Percentiles rank a stretch among this genome's conserved stretches.
Conservation (phyloP, 1,140 invertebrate genomes). For the Helicoverpa armigera region DNA sequence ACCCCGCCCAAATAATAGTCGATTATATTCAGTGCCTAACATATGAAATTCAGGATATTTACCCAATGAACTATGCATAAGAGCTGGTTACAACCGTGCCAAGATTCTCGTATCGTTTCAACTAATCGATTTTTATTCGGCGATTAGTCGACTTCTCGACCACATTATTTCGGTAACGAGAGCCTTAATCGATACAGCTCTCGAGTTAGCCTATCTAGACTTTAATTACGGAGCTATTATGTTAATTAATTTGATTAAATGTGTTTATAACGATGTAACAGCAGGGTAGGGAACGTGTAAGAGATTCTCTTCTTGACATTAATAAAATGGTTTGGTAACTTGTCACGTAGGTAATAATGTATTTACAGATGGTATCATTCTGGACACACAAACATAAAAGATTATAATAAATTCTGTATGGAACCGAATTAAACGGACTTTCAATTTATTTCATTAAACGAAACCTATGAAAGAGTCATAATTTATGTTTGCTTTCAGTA, state of each 20-base stretch:
- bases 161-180: conserved; percentile 35
- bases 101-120: background rate
- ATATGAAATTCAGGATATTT: conserved; percentile 13
- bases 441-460: no score
- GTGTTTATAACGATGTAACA: background rate
- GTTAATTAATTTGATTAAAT: background rate
- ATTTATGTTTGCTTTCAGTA: no score
- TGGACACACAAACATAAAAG: no score
- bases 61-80: background rate
- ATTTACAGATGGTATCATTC: no score
- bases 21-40: background rate
- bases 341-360: no score
- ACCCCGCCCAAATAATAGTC: background rate
- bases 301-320: background rate
- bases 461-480: no score
- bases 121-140: conserved; percentile 37
- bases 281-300: background rate
- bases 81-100: background rate
- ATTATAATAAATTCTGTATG: no score
- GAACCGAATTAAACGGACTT: no score
- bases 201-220: conserved; percentile 1
- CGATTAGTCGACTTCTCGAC: conserved; percentile 27
- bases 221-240: background rate
- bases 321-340: background rate
- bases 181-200: conserved; percentile 9